phyloP scores from a whole-genome alignment of 2,888 invertebrate species.

The Thelaira solivaga region DNA sequence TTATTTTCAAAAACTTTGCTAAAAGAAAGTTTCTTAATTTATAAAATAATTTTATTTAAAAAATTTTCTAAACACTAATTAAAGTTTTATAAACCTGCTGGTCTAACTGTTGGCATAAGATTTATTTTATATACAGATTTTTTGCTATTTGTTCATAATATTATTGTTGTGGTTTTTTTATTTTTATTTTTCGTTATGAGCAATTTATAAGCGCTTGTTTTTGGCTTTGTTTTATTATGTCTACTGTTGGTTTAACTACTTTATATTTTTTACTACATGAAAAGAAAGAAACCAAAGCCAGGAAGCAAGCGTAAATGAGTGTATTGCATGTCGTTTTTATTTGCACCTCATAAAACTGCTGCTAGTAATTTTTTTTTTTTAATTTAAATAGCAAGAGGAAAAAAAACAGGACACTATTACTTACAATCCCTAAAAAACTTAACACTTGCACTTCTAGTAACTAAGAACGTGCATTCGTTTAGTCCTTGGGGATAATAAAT shows the following conservation, averaged over 20 bases:
- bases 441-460: conserved; percentile 19
- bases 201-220: conserved; percentile 67
- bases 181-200: conserved; percentile 34
- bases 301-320: conserved; percentile 18
- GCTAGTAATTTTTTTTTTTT: conserved; percentile 17
- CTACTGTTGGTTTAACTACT: conserved; percentile 57
- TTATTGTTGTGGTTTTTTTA: not conserved
- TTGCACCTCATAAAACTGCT: conserved; percentile 74
- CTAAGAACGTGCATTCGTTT: not conserved
- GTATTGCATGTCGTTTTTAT: conserved; percentile 70
- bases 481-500: conserved; percentile 41
- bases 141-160: too few relatives aligned
- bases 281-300: not conserved
- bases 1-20: too few relatives aligned
- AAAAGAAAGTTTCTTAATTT: conserved; percentile 5
- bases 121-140: not conserved
- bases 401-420: conserved; percentile 33
- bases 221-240: conserved; percentile 69
- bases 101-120: not conserved
- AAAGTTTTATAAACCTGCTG: too few relatives aligned
- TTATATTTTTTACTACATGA: conserved; percentile 28
- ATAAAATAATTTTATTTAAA: too few relatives aligned
- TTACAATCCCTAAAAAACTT: conserved; percentile 6
- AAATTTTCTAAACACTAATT: too few relatives aligned
- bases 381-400: conserved; percentile 22